phyloP scores from a whole-genome alignment of 2,888 invertebrate genomes.

The Eupithecia pulchellata region DNA sequence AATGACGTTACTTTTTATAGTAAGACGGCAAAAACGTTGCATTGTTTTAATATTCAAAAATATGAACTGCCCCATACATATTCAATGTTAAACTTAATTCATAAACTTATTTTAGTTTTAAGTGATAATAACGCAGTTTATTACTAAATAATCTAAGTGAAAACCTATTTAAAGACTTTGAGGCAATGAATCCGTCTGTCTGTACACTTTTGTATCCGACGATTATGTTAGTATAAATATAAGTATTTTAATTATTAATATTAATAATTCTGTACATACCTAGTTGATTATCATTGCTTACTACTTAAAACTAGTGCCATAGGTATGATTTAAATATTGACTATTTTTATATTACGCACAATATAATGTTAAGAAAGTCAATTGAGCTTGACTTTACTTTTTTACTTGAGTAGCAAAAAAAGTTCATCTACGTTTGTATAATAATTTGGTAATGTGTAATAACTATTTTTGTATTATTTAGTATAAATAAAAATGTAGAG shows the following conservation, averaged over 20 bases:
- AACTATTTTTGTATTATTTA: slow-evolving; percentile 34
- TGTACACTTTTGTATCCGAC: slow-evolving; percentile 59
- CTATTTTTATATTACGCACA: background rate
- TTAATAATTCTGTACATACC: slow-evolving; percentile 65
- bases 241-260: slow-evolving; percentile 10
- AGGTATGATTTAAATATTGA: background rate
- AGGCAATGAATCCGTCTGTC: slow-evolving; percentile 63
- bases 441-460: slow-evolving; percentile 1
- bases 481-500: slow-evolving; percentile 59
- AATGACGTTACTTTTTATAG: no score
- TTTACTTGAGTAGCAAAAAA: background rate
- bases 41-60: background rate
- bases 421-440: background rate
- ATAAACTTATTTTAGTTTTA: background rate
- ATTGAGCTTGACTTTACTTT: background rate
- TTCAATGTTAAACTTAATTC: background rate
- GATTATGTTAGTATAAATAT: background rate
- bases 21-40: no score
- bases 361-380: background rate
- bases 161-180: slow-evolving; percentile 21
- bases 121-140: background rate
- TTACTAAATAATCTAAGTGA: background rate
- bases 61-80: background rate
- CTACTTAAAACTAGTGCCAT: slow-evolving; percentile 78
- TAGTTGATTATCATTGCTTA: slow-evolving; percentile 52